These are phyloP conservation scores for Phrynocephalus guinanensis DNA, from an alignment of 2,797 vertebrate genomes.

Conservation along the genomic window DNA sequence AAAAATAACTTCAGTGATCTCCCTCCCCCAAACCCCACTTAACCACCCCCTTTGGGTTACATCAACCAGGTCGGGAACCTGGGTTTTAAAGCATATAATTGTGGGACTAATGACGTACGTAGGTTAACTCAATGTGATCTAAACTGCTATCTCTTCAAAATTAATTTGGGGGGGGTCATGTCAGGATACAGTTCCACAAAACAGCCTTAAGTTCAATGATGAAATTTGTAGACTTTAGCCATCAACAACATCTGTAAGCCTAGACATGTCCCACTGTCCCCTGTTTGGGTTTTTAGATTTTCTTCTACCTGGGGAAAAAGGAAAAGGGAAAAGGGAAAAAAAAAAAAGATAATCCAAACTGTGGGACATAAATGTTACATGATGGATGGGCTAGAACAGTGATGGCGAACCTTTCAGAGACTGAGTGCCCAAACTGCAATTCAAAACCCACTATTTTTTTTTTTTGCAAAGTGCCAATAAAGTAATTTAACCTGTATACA, in stretches of 20 bases:
- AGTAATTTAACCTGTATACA: too few relatives aligned
- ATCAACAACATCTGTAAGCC: not conserved
- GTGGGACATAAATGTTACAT: conserved; percentile 8
- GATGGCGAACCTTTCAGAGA: too few relatives aligned
- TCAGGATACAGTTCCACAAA: not conserved
- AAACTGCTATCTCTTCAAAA: not conserved
- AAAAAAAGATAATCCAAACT: not conserved
- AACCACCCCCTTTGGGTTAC: too few relatives aligned
- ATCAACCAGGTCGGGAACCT: too few relatives aligned
- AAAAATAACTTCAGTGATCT: too few relatives aligned
- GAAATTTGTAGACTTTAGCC: not conserved
- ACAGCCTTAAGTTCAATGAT: not conserved
- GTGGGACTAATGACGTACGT: too few relatives aligned
- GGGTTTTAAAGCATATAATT: not conserved
- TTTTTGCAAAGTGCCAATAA: too few relatives aligned
- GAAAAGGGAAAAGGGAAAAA: too few relatives aligned
- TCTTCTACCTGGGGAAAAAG: not conserved
- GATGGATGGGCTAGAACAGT: not conserved
- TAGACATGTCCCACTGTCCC: not conserved
- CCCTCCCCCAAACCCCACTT: too few relatives aligned
- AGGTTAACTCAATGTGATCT: not conserved
- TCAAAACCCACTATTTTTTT: too few relatives aligned
- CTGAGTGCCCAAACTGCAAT: too few relatives aligned
- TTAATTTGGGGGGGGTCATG: not conserved
- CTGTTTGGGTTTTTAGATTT: not conserved